Percentiles rank a stretch among this genome's conserved stretches.
Evolutionary conservation across 2,113 vertebrate species (phyloP).

Genomic region (Cyrtonyx montezumae): DNA sequence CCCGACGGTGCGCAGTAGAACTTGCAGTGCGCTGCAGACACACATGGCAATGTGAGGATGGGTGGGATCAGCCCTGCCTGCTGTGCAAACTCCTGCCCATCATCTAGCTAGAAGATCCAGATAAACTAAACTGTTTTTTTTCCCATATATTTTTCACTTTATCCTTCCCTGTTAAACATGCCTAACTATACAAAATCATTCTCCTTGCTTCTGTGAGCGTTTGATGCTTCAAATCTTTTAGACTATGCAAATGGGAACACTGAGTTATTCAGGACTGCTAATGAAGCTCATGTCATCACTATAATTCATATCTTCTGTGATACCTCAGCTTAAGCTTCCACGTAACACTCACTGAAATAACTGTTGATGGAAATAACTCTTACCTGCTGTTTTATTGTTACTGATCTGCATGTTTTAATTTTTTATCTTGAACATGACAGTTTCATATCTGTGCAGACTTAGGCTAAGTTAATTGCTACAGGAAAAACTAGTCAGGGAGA

Average conservation of each 20-base stretch:
- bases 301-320: background rate
- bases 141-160: background rate
- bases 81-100: background rate
- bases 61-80: background rate
- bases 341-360: background rate
- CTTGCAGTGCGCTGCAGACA: background rate
- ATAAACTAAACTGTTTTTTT: background rate
- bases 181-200: background rate
- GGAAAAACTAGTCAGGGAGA: background rate
- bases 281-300: background rate
- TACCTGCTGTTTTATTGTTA: background rate
- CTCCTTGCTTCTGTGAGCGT: background rate
- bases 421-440: background rate
- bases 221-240: background rate
- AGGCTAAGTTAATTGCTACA: background rate
- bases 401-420: background rate
- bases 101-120: background rate
- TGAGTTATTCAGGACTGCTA: background rate
- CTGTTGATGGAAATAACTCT: background rate
- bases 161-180: background rate
- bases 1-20: background rate
- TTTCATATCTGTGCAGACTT: fast-evolving
- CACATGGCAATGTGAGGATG: background rate
- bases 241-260: background rate
- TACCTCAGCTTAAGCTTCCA: background rate